These are phyloP conservation scores for Enteromius radiatus DNA, from an alignment of 2,797 vertebrate species.

Conservation along the genomic window DNA sequence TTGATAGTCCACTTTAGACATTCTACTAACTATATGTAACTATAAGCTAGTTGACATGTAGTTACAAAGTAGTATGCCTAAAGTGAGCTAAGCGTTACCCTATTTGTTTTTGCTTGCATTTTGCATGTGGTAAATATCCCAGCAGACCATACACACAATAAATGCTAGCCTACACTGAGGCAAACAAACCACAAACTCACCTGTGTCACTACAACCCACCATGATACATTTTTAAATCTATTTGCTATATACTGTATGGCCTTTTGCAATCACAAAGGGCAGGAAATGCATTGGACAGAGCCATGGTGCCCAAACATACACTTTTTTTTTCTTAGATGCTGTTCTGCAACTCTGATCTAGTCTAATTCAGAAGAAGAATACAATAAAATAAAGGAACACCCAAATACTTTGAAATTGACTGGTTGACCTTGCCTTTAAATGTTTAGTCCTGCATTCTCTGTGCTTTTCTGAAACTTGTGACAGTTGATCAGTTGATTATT, in stretches of 20 bases:
- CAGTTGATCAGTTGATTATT: neutral
- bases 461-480: conserved; percentile 10
- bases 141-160: neutral
- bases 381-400: neutral
- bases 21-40: too few species aligned
- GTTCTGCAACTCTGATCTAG: neutral
- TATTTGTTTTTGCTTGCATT: too few species aligned
- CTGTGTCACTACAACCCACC: neutral
- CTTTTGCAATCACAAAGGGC: neutral
- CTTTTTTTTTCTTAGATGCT: neutral
- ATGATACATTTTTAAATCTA: neutral
- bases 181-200: neutral
- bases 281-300: neutral
- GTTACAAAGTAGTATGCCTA: too few species aligned
- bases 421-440: neutral
- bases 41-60: too few species aligned
- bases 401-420: neutral
- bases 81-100: too few species aligned
- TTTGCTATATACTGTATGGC: neutral
- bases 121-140: too few species aligned
- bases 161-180: neutral
- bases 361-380: neutral
- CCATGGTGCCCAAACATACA: neutral
- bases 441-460: neutral
- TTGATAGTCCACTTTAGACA: too few species aligned